Conservation (phyloP, 2,113 vertebrate genomes). For the Chaetura pelagica region DNA sequence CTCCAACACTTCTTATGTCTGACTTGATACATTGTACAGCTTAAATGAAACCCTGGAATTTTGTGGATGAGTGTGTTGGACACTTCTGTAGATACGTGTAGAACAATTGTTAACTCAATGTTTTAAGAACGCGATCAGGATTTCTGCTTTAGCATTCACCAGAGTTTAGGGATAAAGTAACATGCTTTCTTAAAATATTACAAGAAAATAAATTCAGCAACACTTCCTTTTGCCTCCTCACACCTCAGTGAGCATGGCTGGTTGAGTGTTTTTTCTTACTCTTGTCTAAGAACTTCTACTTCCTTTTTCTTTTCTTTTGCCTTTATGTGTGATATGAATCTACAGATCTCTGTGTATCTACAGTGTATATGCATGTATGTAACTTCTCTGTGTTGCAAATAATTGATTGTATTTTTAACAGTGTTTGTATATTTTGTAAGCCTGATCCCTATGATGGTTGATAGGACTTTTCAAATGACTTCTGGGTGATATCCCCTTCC, state of each 20-base stretch:
- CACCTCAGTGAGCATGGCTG: neutral
- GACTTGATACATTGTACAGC: neutral
- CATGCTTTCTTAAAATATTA: neutral
- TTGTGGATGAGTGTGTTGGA: neutral
- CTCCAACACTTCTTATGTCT: fast-evolving
- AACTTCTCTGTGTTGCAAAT: neutral
- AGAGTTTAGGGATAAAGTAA: neutral
- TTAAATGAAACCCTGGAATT: neutral
- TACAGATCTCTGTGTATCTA: neutral
- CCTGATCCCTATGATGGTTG: neutral
- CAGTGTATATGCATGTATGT: too few species aligned
- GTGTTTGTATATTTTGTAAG: neutral
- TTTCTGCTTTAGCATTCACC: neutral
- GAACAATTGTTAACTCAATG: neutral
- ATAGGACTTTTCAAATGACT: neutral
- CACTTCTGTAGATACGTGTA: neutral
- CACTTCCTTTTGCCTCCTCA: neutral
- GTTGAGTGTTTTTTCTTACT: neutral
- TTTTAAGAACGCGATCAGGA: neutral
- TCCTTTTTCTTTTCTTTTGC: neutral
- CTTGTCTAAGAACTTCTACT: neutral
- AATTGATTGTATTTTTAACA: neutral
- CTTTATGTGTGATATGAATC: neutral
- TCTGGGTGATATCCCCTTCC: too few species aligned
- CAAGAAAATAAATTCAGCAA: neutral